Base-by-base conservation (phyloP, 2,888 invertebrate genomes). In the Caenorhabditis angaria region DNA sequence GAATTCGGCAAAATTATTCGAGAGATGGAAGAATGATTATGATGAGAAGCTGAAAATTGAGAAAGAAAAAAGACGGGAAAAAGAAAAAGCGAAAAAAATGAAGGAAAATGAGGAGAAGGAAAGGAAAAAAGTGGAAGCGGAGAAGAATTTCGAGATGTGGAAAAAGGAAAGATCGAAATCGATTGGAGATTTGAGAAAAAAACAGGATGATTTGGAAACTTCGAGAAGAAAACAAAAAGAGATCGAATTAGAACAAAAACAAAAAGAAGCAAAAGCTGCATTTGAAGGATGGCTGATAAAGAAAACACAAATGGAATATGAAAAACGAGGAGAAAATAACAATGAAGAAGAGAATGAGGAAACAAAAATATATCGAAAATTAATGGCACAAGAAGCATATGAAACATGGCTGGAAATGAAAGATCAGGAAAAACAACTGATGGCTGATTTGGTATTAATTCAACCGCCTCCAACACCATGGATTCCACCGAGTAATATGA, bases 331-430 rank as follows among this genome's bases (percentile, higher is more conserved):
- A 24, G 5, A n/a, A 51, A 27, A 48, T 55, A n/a, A 62, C 8
- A 3, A 5, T 10, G n/a, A 22, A 59, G 35, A 41, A 24, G 64
- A 71, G 35, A 63, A 66, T 5, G 20, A 60, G 18, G 57, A 67
- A 24, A 10, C 53, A 24, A 61, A 63, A 57, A 50, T 61, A 14
- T 66, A 56, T 25, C 59, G 58, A 10, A 20, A 63, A 18, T 32
- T 73, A 24, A 56, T 70, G 47, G 78, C 78, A 22, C 64, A 71
- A 28, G 70, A 74, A 41, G 78, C 78, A 14, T 78, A 75, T 28
- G 66, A 76, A 47, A 74, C 73, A 0, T 78, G 78, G 78, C 53
- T 78, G 20, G 70, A 78, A 24, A 53, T 78, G 57, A 78, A 78
- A 55, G 61, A 61, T 12, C 56, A 66, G n/a, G 63, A 71, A 29